Evolutionary conservation across 2,888 invertebrate species (phyloP).

Genomic region (Andrena hattorfiana): DNA sequence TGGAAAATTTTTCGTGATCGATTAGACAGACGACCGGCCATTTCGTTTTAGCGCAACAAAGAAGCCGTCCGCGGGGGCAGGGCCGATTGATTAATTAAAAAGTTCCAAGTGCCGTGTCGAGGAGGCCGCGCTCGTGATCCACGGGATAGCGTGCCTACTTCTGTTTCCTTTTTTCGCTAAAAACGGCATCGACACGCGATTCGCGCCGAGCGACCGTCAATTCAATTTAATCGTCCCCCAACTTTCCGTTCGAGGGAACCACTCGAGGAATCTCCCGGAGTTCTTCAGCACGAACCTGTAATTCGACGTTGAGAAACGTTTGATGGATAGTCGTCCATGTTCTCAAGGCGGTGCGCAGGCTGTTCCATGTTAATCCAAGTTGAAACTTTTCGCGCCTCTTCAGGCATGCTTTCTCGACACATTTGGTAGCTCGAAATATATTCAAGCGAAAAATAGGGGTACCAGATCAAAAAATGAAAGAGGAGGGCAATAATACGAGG

Average conservation of each 20-base stretch:
- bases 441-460: no score
- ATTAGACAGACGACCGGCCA: constrained; percentile 53
- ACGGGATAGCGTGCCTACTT: constrained; percentile 55
- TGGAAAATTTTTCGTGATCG: constrained; percentile 63
- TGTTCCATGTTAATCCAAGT: neutral
- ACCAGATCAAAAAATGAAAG: no score
- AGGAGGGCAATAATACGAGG: no score
- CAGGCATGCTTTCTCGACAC: no score
- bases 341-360: neutral
- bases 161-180: constrained; percentile 14
- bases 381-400: no score
- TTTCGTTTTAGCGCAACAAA: constrained; percentile 53
- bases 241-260: constrained; percentile 21
- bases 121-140: constrained; percentile 30
- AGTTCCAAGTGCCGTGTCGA: constrained; percentile 61
- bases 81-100: constrained; percentile 72
- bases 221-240: constrained; percentile 47
- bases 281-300: neutral
- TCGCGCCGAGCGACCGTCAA: constrained; percentile 33
- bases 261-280: constrained; percentile 18
- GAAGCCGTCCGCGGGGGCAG: constrained; percentile 41
- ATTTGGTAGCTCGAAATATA: no score
- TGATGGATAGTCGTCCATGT: constrained; percentile 18
- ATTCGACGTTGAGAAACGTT: constrained; percentile 26
- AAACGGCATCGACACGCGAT: constrained; percentile 57